Conservation (phyloP, 2,888 invertebrate species). For the Drosophila peninsularis region DNA sequence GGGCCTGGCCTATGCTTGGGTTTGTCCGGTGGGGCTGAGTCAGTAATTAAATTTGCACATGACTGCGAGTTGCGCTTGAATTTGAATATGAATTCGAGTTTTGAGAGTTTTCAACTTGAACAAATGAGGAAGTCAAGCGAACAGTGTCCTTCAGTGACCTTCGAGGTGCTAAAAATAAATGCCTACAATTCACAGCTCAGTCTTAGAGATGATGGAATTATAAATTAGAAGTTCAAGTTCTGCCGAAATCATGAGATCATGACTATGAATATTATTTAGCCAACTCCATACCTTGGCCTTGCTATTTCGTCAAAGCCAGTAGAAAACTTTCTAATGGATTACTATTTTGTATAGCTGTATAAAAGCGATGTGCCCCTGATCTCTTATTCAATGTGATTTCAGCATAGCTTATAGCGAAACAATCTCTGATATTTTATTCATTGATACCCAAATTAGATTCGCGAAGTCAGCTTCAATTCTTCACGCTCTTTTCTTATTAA, state of each 20-base stretch:
- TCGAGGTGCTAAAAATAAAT: slow-evolving; percentile 44
- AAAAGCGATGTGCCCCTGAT: slow-evolving; percentile 44
- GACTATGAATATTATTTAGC: no score
- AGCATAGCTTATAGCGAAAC: slow-evolving; percentile 1
- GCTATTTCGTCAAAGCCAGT: slow-evolving; percentile 24
- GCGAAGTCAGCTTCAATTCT: background rate
- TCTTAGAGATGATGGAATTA: slow-evolving; percentile 38
- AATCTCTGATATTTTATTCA: slow-evolving; percentile 25
- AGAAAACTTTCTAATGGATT: slow-evolving; percentile 45
- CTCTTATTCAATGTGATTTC: slow-evolving; percentile 32
- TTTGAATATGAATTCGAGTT: slow-evolving; percentile 23
- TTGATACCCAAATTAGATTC: background rate
- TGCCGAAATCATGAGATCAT: slow-evolving; percentile 1
- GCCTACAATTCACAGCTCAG: slow-evolving; percentile 18
- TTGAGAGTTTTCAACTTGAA: slow-evolving; percentile 44
- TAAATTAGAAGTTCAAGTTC: slow-evolving; percentile 17
- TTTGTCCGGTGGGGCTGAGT: slow-evolving; percentile 47
- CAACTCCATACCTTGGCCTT: slow-evolving; percentile 34
- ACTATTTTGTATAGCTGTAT: background rate
- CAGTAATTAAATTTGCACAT: slow-evolving; percentile 70
- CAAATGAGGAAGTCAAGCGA: slow-evolving; percentile 53
- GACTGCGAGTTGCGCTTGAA: slow-evolving; percentile 43
- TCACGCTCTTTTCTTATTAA: slow-evolving; percentile 16
- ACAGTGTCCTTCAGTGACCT: slow-evolving; percentile 62
- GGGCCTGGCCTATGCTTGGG: slow-evolving; percentile 31